These are phyloP conservation scores for Aquatica leii DNA, from an alignment of 2,888 invertebrate species.

Conservation along the genomic window DNA sequence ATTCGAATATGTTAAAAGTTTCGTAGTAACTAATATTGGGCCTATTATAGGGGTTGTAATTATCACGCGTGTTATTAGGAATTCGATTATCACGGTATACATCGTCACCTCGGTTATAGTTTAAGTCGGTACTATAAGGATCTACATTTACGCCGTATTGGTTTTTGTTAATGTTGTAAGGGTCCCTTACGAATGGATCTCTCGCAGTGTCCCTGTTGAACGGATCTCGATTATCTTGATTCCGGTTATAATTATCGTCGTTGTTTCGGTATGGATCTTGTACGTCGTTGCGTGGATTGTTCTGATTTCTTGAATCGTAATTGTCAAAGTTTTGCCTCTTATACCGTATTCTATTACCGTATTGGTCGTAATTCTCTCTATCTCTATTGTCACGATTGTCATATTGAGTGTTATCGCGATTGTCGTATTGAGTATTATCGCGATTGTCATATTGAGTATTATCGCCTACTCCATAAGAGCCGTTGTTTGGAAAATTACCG, in stretches of 20 bases:
- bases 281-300: conserved; percentile 39
- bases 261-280: conserved; percentile 33
- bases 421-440: conserved; percentile 46
- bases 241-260: background rate
- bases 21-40: conserved; percentile 61
- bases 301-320: conserved; percentile 43
- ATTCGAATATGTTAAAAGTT: conserved; percentile 78
- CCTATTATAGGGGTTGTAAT: conserved; percentile 38
- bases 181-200: conserved; percentile 50
- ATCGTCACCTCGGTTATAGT: conserved; percentile 35
- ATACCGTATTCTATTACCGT: conserved; percentile 54
- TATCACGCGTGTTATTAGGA: conserved; percentile 13
- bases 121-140: conserved; percentile 47
- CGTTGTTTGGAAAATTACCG: conserved; percentile 20
- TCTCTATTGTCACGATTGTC: too few species aligned
- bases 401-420: conserved; percentile 44
- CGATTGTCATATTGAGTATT: conserved; percentile 37
- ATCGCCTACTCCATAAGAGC: conserved; percentile 10
- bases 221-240: conserved; percentile 29
- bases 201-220: conserved; percentile 28
- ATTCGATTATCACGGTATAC: conserved; percentile 28
- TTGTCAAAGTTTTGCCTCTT: conserved; percentile 31
- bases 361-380: too few species aligned
- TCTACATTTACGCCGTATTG: conserved; percentile 55
- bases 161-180: conserved; percentile 51